Percentiles rank a stretch among this genome's conserved stretches.
phyloP scores from a whole-genome alignment of 1,140 invertebrate species.

The Drosophila parvula region DNA sequence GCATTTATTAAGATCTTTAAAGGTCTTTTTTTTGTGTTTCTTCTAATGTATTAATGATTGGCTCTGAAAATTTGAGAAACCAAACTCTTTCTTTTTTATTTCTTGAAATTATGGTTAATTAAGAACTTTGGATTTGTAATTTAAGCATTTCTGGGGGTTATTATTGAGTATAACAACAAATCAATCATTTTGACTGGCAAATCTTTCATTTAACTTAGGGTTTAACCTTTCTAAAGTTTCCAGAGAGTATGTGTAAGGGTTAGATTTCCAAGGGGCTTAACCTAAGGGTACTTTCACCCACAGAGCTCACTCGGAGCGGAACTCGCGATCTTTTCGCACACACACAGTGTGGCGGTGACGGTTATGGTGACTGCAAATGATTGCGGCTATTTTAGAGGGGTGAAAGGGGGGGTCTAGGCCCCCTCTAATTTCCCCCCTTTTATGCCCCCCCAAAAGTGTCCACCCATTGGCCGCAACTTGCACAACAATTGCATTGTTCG shows the following conservation, averaged over 20 bases:
- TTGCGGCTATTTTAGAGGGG: slow-evolving; percentile 18
- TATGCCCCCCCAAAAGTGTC: neutral
- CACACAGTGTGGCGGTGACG: slow-evolving; percentile 9
- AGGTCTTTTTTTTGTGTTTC: neutral
- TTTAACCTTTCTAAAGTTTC: neutral
- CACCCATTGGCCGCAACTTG: slow-evolving; percentile 28
- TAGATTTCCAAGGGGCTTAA: neutral
- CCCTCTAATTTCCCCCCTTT: too few species aligned
- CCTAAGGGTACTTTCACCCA: slow-evolving; percentile 60
- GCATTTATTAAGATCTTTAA: neutral
- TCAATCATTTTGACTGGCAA: neutral
- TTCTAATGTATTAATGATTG: neutral
- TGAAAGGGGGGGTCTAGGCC: neutral
- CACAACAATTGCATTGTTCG: slow-evolving; percentile 73
- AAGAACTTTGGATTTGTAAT: neutral
- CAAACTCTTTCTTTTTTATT: too few species aligned
- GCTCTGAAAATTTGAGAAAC: neutral
- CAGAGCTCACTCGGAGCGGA: slow-evolving; percentile 52
- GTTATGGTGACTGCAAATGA: slow-evolving; percentile 1
- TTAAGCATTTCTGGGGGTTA: too few species aligned
- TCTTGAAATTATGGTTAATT: too few species aligned
- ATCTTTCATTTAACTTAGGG: neutral
- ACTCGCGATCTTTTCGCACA: slow-evolving; percentile 53
- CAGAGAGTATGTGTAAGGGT: neutral
- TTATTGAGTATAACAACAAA: too few species aligned